These are phyloP conservation scores for Furcifer pardalis DNA, from an alignment of 2,797 vertebrate species.

Conservation along the genomic window DNA sequence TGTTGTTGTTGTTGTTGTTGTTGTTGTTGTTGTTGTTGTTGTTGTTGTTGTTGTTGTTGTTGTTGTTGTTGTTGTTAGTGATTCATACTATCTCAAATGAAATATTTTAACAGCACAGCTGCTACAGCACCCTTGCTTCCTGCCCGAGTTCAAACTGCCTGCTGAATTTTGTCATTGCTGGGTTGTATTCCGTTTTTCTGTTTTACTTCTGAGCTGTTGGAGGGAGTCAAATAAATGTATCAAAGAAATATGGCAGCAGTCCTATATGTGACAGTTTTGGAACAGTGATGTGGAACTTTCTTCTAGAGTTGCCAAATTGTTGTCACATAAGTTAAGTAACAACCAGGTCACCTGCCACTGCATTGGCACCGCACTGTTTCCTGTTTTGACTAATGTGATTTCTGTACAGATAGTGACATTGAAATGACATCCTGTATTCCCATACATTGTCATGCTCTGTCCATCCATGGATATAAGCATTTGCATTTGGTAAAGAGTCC, in stretches of 20 bases:
- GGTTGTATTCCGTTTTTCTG: neutral
- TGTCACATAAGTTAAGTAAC: neutral
- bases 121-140: neutral
- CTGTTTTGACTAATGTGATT: neutral
- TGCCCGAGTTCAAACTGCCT: neutral
- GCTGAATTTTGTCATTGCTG: neutral
- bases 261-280: neutral
- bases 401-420: neutral
- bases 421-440: neutral
- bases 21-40: no score
- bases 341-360: neutral
- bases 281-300: no score
- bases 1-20: no score
- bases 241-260: neutral
- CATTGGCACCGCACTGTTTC: no score
- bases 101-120: neutral
- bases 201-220: neutral
- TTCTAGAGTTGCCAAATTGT: no score
- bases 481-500: no score
- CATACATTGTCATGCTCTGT: neutral
- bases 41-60: no score
- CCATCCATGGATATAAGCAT: neutral
- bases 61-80: no score
- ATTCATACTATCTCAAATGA: neutral
- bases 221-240: neutral